These are phyloP conservation scores for Dusona sp. DNA, from an alignment of 2,888 invertebrate genomes.

Conservation along the genomic window DNA sequence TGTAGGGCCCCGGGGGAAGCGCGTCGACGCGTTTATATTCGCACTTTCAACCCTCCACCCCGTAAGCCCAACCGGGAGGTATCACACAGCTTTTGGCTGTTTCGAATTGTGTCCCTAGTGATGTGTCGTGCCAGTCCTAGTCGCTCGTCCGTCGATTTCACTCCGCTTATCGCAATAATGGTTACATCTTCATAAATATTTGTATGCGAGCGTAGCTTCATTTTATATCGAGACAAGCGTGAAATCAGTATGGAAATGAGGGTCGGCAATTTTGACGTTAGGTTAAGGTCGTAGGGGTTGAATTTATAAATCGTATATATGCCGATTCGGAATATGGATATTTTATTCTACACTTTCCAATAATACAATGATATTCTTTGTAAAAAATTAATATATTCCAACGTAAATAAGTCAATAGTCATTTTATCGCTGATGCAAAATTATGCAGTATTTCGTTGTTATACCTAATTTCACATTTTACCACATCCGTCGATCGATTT, in stretches of 20 bases:
- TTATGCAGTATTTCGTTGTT: neutral
- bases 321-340: slow-evolving; percentile 36
- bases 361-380: neutral
- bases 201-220: slow-evolving; percentile 72
- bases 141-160: slow-evolving; percentile 75
- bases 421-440: neutral
- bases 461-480: neutral
- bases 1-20: slow-evolving; percentile 73
- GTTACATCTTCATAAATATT: slow-evolving; percentile 85
- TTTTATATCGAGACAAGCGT: slow-evolving; percentile 79
- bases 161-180: slow-evolving; percentile 84
- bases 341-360: neutral
- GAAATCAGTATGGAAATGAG: slow-evolving; percentile 83
- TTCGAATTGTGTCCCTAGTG: slow-evolving; percentile 23
- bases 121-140: slow-evolving; percentile 35
- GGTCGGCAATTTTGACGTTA: slow-evolving; percentile 50
- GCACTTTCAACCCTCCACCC: slow-evolving; percentile 76
- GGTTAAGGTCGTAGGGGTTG: slow-evolving; percentile 38
- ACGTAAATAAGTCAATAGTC: neutral
- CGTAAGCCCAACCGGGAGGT: slow-evolving; percentile 69
- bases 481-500: neutral
- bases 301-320: slow-evolving; percentile 17
- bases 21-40: slow-evolving; percentile 83
- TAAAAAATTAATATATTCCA: neutral
- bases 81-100: slow-evolving; percentile 39